Percentiles rank a stretch among this genome's conserved stretches.
Evolutionary conservation across 1,140 invertebrate genomes (phyloP).

Genomic region (Drosophila insularis): DNA sequence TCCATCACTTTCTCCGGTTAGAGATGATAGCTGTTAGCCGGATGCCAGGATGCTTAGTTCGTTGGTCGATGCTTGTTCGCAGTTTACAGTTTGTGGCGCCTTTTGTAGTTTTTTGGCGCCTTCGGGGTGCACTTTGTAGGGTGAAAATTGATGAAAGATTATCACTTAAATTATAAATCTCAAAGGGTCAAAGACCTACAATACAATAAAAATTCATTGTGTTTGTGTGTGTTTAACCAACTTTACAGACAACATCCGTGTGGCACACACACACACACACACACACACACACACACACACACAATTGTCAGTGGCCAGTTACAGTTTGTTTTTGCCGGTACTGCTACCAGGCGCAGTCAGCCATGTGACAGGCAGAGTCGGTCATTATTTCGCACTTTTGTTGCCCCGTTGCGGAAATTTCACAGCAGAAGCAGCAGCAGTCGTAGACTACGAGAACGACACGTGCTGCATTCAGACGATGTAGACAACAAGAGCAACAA

Average conservation of each 20-base stretch:
- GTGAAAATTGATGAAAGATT: conserved; percentile 9
- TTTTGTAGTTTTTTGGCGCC: conserved; percentile 5
- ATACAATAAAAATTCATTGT: conserved; percentile 1
- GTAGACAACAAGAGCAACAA: conserved; percentile 32
- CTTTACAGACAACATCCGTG: conserved; percentile 59
- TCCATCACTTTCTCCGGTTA: neutral
- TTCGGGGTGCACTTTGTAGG: neutral
- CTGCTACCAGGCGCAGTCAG: conserved; percentile 50
- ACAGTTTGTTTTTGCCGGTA: conserved; percentile 11
- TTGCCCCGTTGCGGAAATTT: conserved; percentile 57
- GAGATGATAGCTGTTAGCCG: neutral
- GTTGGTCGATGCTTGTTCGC: neutral
- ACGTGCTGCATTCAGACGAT: conserved; percentile 40
- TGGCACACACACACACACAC: conserved; percentile 1
- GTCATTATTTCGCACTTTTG: conserved; percentile 65
- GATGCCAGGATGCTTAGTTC: conserved; percentile 2
- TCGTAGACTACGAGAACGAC: conserved; percentile 27
- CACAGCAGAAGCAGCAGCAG: conserved; percentile 31
- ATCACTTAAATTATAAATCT: conserved; percentile 16
- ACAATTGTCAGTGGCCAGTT: conserved; percentile 13
- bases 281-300: neutral
- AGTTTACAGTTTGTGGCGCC: conserved; percentile 1
- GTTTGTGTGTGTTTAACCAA: conserved; percentile 47
- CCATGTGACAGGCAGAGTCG: conserved; percentile 60
- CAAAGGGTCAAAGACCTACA: conserved; percentile 47